A percentile compares a stretch with the other conserved stretches of the same genome.
phyloP scores from a whole-genome alignment of 2,888 invertebrate species.

The Drosophila macrospina region DNA sequence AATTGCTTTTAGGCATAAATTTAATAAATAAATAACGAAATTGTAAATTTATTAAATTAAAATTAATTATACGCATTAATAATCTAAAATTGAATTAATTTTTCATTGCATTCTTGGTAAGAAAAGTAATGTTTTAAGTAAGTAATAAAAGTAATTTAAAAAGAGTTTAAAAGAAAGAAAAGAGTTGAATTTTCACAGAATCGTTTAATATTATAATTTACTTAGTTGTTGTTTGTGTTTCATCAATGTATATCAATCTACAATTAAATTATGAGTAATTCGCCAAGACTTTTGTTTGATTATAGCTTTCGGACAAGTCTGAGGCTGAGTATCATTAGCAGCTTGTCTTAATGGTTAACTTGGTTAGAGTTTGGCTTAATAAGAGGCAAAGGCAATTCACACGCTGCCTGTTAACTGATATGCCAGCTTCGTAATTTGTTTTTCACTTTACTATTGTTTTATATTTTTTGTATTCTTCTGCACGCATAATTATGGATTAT shows the following conservation, averaged over 20 bases:
- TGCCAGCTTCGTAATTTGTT: constrained; percentile 51
- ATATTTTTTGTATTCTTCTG: constrained; percentile 15
- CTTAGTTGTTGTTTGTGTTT: no score
- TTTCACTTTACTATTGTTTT: background rate
- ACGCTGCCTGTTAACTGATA: constrained; percentile 66
- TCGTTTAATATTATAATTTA: no score
- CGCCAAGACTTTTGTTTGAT: constrained; percentile 1
- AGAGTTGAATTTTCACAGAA: no score
- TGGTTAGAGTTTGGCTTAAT: constrained; percentile 7
- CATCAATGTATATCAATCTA: background rate
- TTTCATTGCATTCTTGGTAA: no score
- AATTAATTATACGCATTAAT: no score
- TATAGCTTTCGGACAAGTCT: background rate
- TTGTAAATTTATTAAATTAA: no score
- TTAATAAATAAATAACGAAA: no score
- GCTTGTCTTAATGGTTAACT: constrained; percentile 38
- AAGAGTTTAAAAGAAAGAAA: no score
- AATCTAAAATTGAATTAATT: no score
- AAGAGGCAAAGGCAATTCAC: constrained; percentile 58
- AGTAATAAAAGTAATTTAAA: no score
- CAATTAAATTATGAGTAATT: background rate
- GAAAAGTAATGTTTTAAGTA: no score
- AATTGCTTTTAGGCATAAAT: no score
- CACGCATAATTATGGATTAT: constrained; percentile 76
- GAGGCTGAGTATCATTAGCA: constrained; percentile 13